These are phyloP conservation scores for Subanguina moxae DNA, from an alignment of 1,140 invertebrate species.

Conservation along the genomic window DNA sequence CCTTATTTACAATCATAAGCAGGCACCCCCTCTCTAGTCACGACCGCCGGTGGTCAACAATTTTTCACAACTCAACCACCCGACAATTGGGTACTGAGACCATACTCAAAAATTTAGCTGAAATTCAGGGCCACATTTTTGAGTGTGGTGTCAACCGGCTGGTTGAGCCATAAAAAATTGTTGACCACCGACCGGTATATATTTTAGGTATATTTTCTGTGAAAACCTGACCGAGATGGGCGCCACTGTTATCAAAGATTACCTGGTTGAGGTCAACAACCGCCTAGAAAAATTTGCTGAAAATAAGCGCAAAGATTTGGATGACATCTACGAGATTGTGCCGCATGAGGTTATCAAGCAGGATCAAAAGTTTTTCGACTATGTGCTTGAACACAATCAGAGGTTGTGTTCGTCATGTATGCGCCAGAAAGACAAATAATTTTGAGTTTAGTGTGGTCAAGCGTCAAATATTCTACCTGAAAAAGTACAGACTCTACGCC, in stretches of 20 bases:
- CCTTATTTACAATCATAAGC: too few relatives aligned
- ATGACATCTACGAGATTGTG: conserved; percentile 44
- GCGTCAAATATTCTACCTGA: conserved; percentile 41
- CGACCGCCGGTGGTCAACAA: too few relatives aligned
- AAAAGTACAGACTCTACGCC: conserved; percentile 39
- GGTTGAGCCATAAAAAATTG: too few relatives aligned
- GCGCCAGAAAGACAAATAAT: background rate
- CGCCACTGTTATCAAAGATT: conserved; percentile 36
- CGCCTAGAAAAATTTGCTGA: conserved; percentile 27
- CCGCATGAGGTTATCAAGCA: conserved; percentile 38
- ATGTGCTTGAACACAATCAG: conserved; percentile 24
- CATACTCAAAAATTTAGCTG: too few relatives aligned
- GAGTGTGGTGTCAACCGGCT: too few relatives aligned
- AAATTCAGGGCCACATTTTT: too few relatives aligned
- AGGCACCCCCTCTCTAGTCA: too few relatives aligned
- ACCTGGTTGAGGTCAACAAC: conserved; percentile 43
- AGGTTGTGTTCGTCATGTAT: too few relatives aligned
- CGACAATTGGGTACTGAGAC: too few relatives aligned
- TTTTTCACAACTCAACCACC: too few relatives aligned
- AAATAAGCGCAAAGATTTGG: conserved; percentile 6
- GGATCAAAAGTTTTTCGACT: conserved; percentile 35
- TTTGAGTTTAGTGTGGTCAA: conserved; percentile 22
- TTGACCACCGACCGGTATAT: too few relatives aligned
- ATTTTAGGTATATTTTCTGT: conserved; percentile 78
- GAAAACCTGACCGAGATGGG: conserved; percentile 61